phyloP scores from a whole-genome alignment of 1,140 invertebrate species.

The Drosophila lacteicornis region DNA sequence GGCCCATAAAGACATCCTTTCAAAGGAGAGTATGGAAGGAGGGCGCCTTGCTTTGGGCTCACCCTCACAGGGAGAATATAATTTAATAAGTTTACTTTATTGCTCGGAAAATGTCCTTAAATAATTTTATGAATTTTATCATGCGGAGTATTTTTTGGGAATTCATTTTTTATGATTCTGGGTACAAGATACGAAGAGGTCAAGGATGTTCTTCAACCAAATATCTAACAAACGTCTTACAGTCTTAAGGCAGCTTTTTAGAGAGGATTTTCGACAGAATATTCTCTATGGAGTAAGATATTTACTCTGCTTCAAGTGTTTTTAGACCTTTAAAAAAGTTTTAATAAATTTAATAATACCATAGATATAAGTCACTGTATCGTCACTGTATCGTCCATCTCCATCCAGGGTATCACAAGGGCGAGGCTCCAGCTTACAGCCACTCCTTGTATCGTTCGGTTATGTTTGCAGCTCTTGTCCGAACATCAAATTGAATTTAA shows the following conservation, averaged over 20 bases:
- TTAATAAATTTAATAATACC: no score
- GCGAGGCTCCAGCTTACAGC: not conserved
- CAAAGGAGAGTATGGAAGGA: not conserved
- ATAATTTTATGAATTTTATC: not conserved
- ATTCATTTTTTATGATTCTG: not conserved
- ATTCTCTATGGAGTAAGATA: no score
- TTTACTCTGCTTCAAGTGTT: no score
- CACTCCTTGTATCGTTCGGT: constrained; percentile 2
- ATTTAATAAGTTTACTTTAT: not conserved
- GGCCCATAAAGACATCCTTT: constrained; percentile 12
- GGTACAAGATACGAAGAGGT: no score
- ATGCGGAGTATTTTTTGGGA: not conserved
- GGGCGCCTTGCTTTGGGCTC: not conserved
- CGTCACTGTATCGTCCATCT: no score
- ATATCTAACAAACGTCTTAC: not conserved
- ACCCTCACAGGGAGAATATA: not conserved
- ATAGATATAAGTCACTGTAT: not conserved
- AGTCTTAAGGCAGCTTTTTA: no score
- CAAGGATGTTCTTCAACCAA: no score
- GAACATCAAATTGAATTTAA: constrained; percentile 77
- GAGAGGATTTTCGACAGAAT: no score
- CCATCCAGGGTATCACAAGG: constrained; percentile 10
- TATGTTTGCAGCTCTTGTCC: constrained; percentile 39
- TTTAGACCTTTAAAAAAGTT: no score
- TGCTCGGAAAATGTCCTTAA: not conserved